Evolutionary conservation across 2,113 vertebrate genomes (phyloP), one percentile per base, ranked within the genome.

Genomic region (Leucosticte australis): DNA sequence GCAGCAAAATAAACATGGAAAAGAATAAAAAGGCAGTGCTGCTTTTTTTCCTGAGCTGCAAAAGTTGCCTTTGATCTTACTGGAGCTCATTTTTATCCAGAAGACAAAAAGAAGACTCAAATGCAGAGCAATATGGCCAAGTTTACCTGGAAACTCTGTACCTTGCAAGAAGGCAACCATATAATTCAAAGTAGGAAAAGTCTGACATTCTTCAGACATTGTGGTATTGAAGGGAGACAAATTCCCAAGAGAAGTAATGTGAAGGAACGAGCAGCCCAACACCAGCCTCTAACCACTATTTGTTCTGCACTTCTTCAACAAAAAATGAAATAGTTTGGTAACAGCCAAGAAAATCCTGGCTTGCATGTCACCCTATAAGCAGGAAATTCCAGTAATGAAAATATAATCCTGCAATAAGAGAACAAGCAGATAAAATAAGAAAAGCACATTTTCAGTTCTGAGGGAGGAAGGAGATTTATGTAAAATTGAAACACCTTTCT

Each of bases 381-480:
- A 92, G 89, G 83, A 95, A 94, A 92, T 94, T 91, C 89, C 77
- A 71, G 56, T 56, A 82, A 85, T 33, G 62, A 91, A 96, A 94
- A 92, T 47, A 91, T 56, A 92, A 94, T 87, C 47, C 57, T 64
- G 24, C 59, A 80, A 88, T 92, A 71, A 87, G 87, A 87, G 68
- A 35, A 31, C 6, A 47, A 18, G 8, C 2, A 44, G 28, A 59
- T 17, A 81, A 83, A 94, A 89, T 15, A 39, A 71, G 15, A 87
- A 52, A 76, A 64, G 21, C 10, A 30, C 52, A 42, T 62, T 76
- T 89, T 65, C 60, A 60, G 6, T 49, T 75, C 49, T 24, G 23
- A 97, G 62, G 69, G 92, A 94, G 70, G 70, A 94, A 83, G 39
- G 60, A 82, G 15, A 76, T 86, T 62, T 41, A 39, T 16, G 59